Conservation (phyloP, 2,888 invertebrate species). For the Mongoloraphidia duomilia region DNA sequence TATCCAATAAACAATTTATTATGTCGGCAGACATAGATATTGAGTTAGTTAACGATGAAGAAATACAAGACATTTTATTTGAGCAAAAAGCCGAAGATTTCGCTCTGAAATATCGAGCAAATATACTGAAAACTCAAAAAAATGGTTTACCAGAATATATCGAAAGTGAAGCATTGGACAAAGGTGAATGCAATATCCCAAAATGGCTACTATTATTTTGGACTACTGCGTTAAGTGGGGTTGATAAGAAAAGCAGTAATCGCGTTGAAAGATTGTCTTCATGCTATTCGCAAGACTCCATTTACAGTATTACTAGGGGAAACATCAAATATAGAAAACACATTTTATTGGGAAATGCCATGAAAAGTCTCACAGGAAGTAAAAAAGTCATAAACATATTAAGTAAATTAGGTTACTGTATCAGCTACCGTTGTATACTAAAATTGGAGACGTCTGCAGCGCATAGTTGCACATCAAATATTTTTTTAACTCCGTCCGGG, state of each 20-base stretch:
- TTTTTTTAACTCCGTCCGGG: constrained; percentile 13
- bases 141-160: constrained; percentile 13
- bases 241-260: constrained; percentile 9
- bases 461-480: constrained; percentile 10
- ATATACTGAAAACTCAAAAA: constrained; percentile 12
- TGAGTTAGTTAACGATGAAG: constrained; percentile 9
- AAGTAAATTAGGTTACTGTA: constrained; percentile 13
- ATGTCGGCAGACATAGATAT: constrained; percentile 8
- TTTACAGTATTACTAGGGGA: constrained; percentile 13
- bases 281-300: constrained; percentile 13
- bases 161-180: constrained; percentile 11
- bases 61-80: constrained; percentile 12
- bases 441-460: constrained; percentile 16
- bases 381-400: constrained; percentile 15
- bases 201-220: constrained; percentile 15
- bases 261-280: constrained; percentile 13
- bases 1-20: neutral
- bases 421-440: constrained; percentile 9
- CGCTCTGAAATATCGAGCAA: constrained; percentile 13
- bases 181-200: constrained; percentile 16
- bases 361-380: constrained; percentile 16
- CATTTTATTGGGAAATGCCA: constrained; percentile 13
- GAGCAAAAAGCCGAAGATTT: constrained; percentile 13
- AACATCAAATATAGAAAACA: constrained; percentile 14
- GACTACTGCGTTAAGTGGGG: constrained; percentile 13